Conservation (phyloP, 2,797 vertebrate genomes). For the Toxotes lorentzi region DNA sequence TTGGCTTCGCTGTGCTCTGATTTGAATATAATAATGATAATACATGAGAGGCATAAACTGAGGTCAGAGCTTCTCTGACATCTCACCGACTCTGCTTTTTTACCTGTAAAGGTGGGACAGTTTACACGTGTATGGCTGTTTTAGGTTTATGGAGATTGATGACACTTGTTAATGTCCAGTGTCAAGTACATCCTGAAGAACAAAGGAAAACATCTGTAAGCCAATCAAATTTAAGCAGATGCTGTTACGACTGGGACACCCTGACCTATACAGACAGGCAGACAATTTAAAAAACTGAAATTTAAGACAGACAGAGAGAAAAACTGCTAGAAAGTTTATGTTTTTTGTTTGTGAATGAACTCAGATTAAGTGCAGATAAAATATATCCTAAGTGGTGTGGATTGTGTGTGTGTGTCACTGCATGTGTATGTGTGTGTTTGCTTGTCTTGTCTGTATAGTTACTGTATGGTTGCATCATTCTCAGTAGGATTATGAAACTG, state of each 20-base stretch:
- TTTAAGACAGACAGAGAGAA: constrained; percentile 5
- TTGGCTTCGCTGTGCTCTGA: not conserved
- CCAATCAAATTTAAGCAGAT: constrained; percentile 79
- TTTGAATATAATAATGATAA: not conserved
- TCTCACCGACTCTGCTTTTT: not conserved
- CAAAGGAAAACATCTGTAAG: constrained; percentile 34
- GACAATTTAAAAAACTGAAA: constrained; percentile 4
- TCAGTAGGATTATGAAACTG: constrained; percentile 66
- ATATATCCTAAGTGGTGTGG: constrained; percentile 31
- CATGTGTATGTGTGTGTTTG: constrained; percentile 17
- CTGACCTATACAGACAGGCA: constrained; percentile 61
- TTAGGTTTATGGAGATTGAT: not conserved
- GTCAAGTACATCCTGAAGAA: not conserved
- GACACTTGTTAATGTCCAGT: not conserved
- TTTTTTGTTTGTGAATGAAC: constrained; percentile 30
- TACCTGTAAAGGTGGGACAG: not conserved
- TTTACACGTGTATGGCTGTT: constrained; percentile 5
- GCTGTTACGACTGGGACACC: constrained; percentile 71
- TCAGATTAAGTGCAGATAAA: constrained; percentile 13
- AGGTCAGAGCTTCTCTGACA: too few relatives aligned
- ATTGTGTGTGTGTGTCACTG: constrained; percentile 18
- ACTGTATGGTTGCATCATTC: constrained; percentile 77
- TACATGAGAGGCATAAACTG: not conserved
- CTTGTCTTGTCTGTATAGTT: constrained; percentile 52
- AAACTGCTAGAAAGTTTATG: not conserved